A percentile compares a stretch with the other conserved stretches of the same genome.
Conservation (phyloP, 2,888 invertebrate genomes). For the Drosophila merina region DNA sequence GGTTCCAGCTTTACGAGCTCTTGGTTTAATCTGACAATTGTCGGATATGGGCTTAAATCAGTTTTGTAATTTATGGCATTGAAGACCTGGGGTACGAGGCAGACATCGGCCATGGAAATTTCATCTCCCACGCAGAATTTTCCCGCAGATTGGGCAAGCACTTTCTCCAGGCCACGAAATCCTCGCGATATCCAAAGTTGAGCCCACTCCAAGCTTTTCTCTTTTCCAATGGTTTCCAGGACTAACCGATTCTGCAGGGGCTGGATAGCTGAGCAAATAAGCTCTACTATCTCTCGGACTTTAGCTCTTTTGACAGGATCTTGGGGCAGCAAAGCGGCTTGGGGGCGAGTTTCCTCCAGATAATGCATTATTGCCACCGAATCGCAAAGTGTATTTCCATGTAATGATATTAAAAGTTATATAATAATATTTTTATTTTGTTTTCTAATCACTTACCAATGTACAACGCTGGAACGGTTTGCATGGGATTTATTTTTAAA, state of each 20-base stretch:
- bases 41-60: slow-evolving; percentile 94
- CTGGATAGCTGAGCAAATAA: slow-evolving; percentile 96
- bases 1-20: slow-evolving; percentile 93
- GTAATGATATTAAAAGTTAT: slow-evolving; percentile 81
- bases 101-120: slow-evolving; percentile 96
- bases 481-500: slow-evolving; percentile 95
- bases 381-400: slow-evolving; percentile 89
- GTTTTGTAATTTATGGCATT: slow-evolving; percentile 95
- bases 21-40: slow-evolving; percentile 92
- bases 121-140: slow-evolving; percentile 97
- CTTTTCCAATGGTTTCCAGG: slow-evolving; percentile 92
- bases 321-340: slow-evolving; percentile 93
- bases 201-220: slow-evolving; percentile 95
- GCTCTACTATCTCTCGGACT: slow-evolving; percentile 96
- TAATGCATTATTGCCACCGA: slow-evolving; percentile 96
- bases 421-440: fast-evolving
- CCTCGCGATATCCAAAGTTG: slow-evolving; percentile 95
- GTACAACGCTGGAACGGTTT: slow-evolving; percentile 95
- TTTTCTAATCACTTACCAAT: slow-evolving; percentile 86
- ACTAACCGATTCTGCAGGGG: slow-evolving; percentile 96
- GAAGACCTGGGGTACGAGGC: slow-evolving; percentile 96
- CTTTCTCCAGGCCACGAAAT: slow-evolving; percentile 94
- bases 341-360: slow-evolving; percentile 95
- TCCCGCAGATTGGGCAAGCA: slow-evolving; percentile 92
- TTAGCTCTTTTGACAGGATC: slow-evolving; percentile 94